phyloP scores from a whole-genome alignment of 2,797 vertebrate species.

The Hozukius guyotensis region DNA sequence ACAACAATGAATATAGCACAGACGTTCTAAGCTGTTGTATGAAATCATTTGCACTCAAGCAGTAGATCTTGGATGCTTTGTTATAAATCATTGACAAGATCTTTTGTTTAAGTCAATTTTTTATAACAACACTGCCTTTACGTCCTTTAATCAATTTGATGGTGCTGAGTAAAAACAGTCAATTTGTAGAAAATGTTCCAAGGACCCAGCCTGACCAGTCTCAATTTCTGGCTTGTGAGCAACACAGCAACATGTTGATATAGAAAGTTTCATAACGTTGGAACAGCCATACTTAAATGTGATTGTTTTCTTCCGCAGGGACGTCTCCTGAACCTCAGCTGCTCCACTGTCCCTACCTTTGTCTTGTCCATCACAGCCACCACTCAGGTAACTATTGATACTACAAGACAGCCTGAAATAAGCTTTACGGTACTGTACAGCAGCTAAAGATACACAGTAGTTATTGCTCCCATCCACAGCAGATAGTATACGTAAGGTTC shows the following conservation, averaged over 20 bases:
- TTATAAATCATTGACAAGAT: neutral
- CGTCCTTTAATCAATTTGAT: neutral
- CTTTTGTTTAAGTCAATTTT: neutral
- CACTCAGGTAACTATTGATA: conserved; percentile 86
- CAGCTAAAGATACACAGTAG: neutral
- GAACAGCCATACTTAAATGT: neutral
- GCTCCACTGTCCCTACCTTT: conserved; percentile 95
- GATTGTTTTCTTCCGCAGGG: conserved; percentile 78
- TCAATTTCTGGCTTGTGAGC: neutral
- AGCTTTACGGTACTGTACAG: neutral
- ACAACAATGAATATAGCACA: neutral
- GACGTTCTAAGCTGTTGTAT: neutral
- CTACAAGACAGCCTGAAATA: neutral
- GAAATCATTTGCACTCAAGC: neutral
- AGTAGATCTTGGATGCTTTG: neutral
- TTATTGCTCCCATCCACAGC: neutral
- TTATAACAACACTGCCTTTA: neutral
- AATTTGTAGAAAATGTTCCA: neutral
- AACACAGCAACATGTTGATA: neutral
- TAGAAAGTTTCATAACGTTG: neutral
- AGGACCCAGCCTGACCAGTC: neutral
- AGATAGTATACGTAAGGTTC: neutral
- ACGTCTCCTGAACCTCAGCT: conserved; percentile 96
- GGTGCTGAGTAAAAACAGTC: neutral
- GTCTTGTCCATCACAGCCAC: conserved; percentile 97